Base-by-base conservation (phyloP, 2,113 vertebrate species). In the Phocoena sinus region DNA sequence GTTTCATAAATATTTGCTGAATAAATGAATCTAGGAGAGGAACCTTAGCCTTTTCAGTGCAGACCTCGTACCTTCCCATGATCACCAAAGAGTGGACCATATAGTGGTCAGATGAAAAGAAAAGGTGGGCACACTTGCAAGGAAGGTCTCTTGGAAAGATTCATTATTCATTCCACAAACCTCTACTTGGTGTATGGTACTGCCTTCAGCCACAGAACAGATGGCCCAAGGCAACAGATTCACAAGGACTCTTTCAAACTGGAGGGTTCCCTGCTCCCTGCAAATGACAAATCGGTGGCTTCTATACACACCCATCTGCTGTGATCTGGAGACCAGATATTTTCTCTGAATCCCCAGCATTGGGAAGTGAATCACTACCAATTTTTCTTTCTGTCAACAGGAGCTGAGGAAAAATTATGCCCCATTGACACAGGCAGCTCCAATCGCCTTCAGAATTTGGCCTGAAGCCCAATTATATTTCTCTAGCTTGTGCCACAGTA, bases 371-470 rank as follows among this genome's bases (percentile, higher is more conserved):
- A 97, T 98, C 96, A 95, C 96, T 83, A 96, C 80, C 96, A 97
- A 98, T 97, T 97, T 97, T 97, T 97, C 96, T 96, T 97, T 94
- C 97, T 98, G 96, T 97, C 97, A 97, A 96, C 97, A 96, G 92
- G 92, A 97, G 92, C 92, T 95, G 92, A 95, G 80, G 92, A 97
- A 97, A 97, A 98, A 98, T 97, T 97, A 95, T 94, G 80, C 94
- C 90, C 94, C 97, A 94, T 89, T 97, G 98, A 97, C 96, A 98
- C 84, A 96, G 97, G 96, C 95, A 97, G 92, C 71, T 97, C 95
- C 95, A 94, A 95, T 38, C 96, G 96, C 97, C 97, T 97, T 98
- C 95, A 96, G 87, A 97, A 96, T 97, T 96, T 97, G 97, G 98
- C 97, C 95, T 88, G 87, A 92, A 96, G 96, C 96, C 97, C 96